These are phyloP conservation scores for Cosmopolites sordidus DNA, from an alignment of 2,888 invertebrate genomes.

Conservation along the genomic window DNA sequence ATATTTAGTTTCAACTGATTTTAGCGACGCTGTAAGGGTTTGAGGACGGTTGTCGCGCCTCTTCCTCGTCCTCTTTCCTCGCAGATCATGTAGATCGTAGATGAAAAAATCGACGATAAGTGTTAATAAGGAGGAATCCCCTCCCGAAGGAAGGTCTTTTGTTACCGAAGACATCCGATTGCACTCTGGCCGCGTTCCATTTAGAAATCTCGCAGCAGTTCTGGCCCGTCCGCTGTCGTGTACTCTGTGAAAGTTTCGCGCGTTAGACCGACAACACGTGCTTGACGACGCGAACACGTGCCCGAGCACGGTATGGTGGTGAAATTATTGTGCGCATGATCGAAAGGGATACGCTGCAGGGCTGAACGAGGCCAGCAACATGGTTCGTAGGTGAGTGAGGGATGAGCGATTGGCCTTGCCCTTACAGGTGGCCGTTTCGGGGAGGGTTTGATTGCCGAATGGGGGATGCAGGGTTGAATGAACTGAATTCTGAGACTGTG, in stretches of 20 bases:
- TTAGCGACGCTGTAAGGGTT: too few species aligned
- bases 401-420: constrained; percentile 15
- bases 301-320: constrained; percentile 5
- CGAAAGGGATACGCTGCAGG: constrained; percentile 26
- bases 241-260: constrained; percentile 41
- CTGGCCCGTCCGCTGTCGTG: constrained; percentile 41
- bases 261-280: constrained; percentile 39
- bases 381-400: constrained; percentile 31
- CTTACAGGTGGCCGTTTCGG: constrained; percentile 21
- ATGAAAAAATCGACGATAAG: constrained; percentile 27
- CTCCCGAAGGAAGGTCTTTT: constrained; percentile 36
- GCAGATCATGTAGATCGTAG: constrained; percentile 7
- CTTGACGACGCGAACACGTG: constrained; percentile 24
- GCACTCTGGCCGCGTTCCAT: constrained; percentile 39
- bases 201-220: constrained; percentile 41
- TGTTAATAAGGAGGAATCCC: constrained; percentile 32
- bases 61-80: too few species aligned
- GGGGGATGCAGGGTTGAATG: constrained; percentile 15
- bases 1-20: too few species aligned
- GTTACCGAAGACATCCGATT: constrained; percentile 44
- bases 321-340: constrained; percentile 27
- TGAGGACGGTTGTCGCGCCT: too few species aligned
- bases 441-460: background rate
- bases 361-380: constrained; percentile 30
- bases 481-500: background rate